Conservation (phyloP, 1,140 invertebrate genomes). For the Solenopsis fugax region DNA sequence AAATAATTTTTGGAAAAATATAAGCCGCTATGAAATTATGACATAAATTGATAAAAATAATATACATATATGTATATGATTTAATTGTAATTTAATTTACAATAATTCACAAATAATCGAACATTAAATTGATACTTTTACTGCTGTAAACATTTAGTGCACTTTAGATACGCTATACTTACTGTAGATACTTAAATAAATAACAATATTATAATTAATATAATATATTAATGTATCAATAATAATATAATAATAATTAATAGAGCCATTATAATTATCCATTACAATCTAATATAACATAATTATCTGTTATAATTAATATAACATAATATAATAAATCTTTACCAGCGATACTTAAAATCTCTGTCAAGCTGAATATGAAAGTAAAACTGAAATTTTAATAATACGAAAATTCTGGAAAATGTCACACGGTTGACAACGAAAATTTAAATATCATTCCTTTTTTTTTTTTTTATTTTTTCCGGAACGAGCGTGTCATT, state of each 20-base stretch:
- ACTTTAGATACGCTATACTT: too few relatives aligned
- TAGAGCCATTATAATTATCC: too few relatives aligned
- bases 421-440: not conserved
- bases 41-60: not conserved
- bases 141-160: too few relatives aligned
- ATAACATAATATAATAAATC: conserved; percentile 1
- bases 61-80: not conserved
- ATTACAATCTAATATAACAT: too few relatives aligned
- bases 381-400: not conserved
- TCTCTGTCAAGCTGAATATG: not conserved
- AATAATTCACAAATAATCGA: not conserved
- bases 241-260: too few relatives aligned
- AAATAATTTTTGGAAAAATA: conserved; percentile 12
- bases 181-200: not conserved
- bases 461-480: not conserved
- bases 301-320: not conserved
- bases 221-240: too few relatives aligned
- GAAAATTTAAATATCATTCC: not conserved
- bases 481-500: not conserved
- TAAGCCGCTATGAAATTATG: not conserved
- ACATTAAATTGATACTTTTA: not conserved
- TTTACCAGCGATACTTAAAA: not conserved
- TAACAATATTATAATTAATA: too few relatives aligned
- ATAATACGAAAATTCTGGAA: not conserved
- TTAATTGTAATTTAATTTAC: not conserved